Conservation (phyloP, 2,113 vertebrate genomes). For the Notechis scutatus region DNA sequence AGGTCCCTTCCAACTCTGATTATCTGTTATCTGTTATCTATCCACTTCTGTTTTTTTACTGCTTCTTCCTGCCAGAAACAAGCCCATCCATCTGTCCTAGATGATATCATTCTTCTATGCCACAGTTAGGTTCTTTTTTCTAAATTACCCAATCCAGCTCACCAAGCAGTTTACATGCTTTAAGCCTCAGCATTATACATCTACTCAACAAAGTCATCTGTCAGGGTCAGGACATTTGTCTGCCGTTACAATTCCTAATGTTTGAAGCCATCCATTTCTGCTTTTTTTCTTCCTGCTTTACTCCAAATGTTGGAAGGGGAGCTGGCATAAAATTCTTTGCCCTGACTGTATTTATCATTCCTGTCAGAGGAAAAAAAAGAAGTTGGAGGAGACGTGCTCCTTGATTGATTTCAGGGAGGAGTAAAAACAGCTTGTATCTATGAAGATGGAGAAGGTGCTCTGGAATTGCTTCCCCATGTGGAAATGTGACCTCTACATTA, state of each 20-base stretch:
- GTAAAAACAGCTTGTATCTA: conserved; percentile 23
- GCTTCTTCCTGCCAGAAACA: neutral
- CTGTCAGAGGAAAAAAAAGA: neutral
- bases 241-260: neutral
- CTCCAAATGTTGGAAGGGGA: conserved; percentile 4
- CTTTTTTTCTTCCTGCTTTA: neutral
- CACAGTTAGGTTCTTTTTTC: accelerated
- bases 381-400: neutral
- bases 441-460: conserved; percentile 36
- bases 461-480: conserved; percentile 51
- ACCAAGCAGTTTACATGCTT: neutral
- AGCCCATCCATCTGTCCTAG: neutral
- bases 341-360: neutral
- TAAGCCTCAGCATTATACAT: neutral
- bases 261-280: neutral
- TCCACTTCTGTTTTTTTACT: neutral
- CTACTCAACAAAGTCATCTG: neutral
- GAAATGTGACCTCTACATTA: conserved; percentile 48
- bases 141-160: neutral
- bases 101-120: neutral
- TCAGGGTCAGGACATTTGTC: neutral
- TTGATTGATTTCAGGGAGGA: conserved; percentile 19
- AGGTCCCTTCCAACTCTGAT: too few relatives aligned
- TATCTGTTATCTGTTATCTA: too few relatives aligned
- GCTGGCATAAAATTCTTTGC: neutral